Evolutionary conservation across 2,797 vertebrate genomes (phyloP), one percentile per base, ranked within the genome.

Genomic region (Atherinosoma microstoma): DNA sequence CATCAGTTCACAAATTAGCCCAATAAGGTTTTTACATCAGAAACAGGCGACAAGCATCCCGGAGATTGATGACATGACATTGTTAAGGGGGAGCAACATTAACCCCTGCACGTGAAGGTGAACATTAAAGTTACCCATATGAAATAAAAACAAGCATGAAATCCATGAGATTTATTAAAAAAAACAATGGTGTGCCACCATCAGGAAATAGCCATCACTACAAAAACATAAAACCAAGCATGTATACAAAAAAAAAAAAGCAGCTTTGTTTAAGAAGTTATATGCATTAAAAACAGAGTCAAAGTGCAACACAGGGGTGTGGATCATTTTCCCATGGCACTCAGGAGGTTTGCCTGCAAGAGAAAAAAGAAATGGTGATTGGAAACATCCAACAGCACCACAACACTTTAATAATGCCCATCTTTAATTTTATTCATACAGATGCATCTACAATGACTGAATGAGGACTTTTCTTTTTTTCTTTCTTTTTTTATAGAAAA

Each of bases 341-440:
- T 94, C 76, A 96, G 82, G 78, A 96, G 91, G 82, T 96, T 96
- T 5, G 95, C 92, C 95, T 96, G 78, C 22, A 67, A 80, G 58
- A 11, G 15, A 59, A 40, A n/a, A 34, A 22, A 12, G 20, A 49
- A 45, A 20, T 1, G 1, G n/a, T 22, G 47, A 49, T 49, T 11
- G 3, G 9, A 49, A 35, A 49, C 20, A 49, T 49, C 42, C 18
- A 47, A 45, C 16, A 45, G 20, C 45, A 47, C 20, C 45, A 42
- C 9, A 10, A 35, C 34, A 35, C 34, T 35, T 8, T 35, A 32
- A 32, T 32, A 2, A 32, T 32, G 30, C 16, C 4, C 16, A 47
- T 47, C 42, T n/a, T 7, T 6, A 20, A 8, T 47, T n/a, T n/a
- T 47, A 47, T 47, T 47, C 8, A 47, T n/a, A 47, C 2, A 18